Percentiles rank a stretch among this genome's conserved stretches.
Evolutionary conservation across 1,140 invertebrate species (phyloP).

Genomic region (Lepidurus packardi): DNA sequence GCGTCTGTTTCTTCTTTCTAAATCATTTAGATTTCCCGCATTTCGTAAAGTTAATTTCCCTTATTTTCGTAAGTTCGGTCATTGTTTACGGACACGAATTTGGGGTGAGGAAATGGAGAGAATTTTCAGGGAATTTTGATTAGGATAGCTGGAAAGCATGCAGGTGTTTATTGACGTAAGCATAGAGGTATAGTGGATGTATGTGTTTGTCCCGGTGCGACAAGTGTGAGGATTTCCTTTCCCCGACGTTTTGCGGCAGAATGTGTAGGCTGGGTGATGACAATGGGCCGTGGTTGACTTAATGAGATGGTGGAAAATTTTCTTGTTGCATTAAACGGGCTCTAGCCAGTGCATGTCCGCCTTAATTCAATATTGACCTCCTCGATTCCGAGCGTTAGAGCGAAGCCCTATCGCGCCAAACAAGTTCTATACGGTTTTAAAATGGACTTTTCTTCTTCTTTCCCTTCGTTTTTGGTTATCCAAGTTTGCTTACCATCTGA

Average conservation of each 20-base stretch:
- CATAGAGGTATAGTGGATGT: background rate
- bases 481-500: slow-evolving; percentile 1
- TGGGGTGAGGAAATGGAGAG: background rate
- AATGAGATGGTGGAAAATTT: slow-evolving; percentile 22
- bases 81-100: background rate
- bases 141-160: background rate
- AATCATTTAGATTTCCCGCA: too few species aligned
- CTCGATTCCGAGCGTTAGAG: background rate
- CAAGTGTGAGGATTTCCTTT: slow-evolving; percentile 22
- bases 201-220: background rate
- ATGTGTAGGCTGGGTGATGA: background rate
- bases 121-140: background rate
- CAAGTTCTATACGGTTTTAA: background rate
- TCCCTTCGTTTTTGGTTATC: background rate
- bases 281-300: background rate
- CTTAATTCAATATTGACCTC: slow-evolving; percentile 9
- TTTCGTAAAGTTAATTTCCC: too few species aligned
- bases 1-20: too few species aligned
- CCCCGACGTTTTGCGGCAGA: background rate
- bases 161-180: background rate
- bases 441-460: background rate
- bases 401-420: background rate
- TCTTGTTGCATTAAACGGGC: slow-evolving; percentile 2
- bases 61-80: background rate
- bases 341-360: background rate